Evolutionary conservation across 2,888 invertebrate genomes (phyloP).

Genomic region (Orchestes rusci): DNA sequence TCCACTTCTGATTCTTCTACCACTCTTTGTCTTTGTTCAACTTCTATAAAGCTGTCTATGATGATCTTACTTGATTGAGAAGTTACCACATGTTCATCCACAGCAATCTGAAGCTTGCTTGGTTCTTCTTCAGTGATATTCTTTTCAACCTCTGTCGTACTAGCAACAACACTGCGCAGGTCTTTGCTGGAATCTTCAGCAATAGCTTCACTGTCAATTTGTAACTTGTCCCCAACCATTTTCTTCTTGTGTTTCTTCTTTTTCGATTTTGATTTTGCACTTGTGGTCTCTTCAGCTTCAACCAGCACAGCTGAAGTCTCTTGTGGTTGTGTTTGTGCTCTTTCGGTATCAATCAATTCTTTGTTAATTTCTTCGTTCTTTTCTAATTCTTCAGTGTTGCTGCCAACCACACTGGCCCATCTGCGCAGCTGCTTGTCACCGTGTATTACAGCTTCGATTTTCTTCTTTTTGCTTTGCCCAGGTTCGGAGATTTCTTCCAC

Average conservation of each 20-base stretch:
- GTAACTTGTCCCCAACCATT: neutral
- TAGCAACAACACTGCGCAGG: too few species aligned
- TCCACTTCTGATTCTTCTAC: neutral
- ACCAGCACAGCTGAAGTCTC: too few species aligned
- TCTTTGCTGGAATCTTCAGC: too few species aligned
- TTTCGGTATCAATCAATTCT: neutral
- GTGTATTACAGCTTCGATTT: neutral
- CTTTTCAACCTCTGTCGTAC: neutral
- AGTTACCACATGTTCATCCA: neutral
- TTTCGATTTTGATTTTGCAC: neutral
- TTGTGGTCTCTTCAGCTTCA: neutral
- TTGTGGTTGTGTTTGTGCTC: neutral
- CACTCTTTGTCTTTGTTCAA: neutral
- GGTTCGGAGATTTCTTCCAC: too few species aligned
- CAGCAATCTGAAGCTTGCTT: neutral
- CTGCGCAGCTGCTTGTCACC: constrained; percentile 12
- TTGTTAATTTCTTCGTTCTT: neutral
- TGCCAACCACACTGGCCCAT: constrained; percentile 19
- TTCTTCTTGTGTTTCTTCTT: neutral
- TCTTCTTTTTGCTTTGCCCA: too few species aligned
- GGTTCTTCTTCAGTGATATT: neutral
- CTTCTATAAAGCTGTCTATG: neutral
- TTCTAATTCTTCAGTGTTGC: constrained; percentile 4
- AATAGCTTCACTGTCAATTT: neutral
- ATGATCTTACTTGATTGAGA: neutral